phyloP scores from a whole-genome alignment of 2,888 invertebrate species.

The Andrena marginata region DNA sequence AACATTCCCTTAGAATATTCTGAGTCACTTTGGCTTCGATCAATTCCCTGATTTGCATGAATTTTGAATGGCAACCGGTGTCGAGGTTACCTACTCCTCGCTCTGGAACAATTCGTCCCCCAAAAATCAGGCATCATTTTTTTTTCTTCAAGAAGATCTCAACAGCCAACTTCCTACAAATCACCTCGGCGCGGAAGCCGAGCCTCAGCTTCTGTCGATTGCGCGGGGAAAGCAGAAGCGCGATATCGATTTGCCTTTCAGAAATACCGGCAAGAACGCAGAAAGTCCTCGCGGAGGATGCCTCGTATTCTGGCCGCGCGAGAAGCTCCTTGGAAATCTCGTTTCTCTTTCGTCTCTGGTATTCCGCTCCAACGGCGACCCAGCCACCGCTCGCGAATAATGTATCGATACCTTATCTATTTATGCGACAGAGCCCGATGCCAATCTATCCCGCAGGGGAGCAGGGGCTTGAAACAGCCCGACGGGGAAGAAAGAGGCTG shows the following conservation, averaged over 20 bases:
- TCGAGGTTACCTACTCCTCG: too few species aligned
- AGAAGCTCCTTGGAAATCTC: conserved; percentile 49
- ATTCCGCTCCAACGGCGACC: conserved; percentile 28
- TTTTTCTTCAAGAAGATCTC: too few species aligned
- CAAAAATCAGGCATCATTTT: too few species aligned
- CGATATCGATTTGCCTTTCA: conserved; percentile 37
- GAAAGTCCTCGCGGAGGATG: neutral
- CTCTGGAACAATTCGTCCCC: too few species aligned
- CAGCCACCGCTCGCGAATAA: conserved; percentile 71
- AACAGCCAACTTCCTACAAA: too few species aligned
- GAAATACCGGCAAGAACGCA: conserved; percentile 15
- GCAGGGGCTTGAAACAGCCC: conserved; percentile 57
- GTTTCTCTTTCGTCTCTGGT: conserved; percentile 48
- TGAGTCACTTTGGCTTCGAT: too few species aligned
- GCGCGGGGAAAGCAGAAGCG: neutral
- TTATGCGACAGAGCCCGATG: conserved; percentile 78
- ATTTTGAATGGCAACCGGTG: too few species aligned
- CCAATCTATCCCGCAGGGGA: conserved; percentile 68
- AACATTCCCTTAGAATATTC: too few species aligned
- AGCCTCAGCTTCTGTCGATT: neutral
- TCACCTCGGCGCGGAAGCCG: neutral
- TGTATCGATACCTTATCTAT: conserved; percentile 77
- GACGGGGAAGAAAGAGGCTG: conserved; percentile 63
- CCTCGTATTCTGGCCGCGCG: conserved; percentile 37
- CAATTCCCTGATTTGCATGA: too few species aligned